phyloP scores from a whole-genome alignment of 2,888 invertebrate species.

The Lasioglossum morio region DNA sequence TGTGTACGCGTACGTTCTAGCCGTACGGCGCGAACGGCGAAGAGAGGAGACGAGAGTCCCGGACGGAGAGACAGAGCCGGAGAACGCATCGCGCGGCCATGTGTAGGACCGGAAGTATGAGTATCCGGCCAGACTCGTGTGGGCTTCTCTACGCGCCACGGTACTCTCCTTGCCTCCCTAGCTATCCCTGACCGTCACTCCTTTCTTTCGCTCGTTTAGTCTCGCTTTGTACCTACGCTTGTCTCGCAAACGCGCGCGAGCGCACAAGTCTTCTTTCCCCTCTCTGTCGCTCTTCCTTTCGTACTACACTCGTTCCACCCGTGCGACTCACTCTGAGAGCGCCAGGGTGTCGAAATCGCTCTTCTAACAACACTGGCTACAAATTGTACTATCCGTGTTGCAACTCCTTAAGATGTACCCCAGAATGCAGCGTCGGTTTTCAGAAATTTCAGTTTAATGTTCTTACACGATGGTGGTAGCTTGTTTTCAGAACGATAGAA shows the following conservation, averaged over 20 bases:
- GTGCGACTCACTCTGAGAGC: neutral
- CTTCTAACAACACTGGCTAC: neutral
- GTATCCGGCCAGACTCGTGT: conserved; percentile 85
- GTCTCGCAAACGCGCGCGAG: conserved; percentile 22
- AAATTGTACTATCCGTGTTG: neutral
- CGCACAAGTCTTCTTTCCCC: neutral
- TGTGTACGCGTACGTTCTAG: conserved; percentile 29
- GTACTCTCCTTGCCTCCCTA: conserved; percentile 60
- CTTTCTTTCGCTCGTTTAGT: conserved; percentile 60
- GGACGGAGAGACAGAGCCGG: conserved; percentile 57
- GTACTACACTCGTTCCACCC: neutral
- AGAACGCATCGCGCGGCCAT: conserved; percentile 76
- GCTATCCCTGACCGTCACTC: conserved; percentile 35
- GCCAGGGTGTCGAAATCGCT: neutral
- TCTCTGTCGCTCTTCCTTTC: neutral
- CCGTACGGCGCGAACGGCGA: conserved; percentile 57
- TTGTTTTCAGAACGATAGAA: neutral
- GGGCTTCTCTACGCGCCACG: conserved; percentile 81
- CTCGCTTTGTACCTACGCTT: conserved; percentile 55
- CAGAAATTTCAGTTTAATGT: no score
- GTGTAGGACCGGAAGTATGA: conserved; percentile 85
- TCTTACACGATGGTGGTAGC: neutral
- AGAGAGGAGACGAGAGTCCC: conserved; percentile 25
- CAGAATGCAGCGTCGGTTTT: neutral
- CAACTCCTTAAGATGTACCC: neutral